Evolutionary conservation across 2,797 vertebrate genomes (phyloP).

Genomic region (Pseudomugil tenellus): DNA sequence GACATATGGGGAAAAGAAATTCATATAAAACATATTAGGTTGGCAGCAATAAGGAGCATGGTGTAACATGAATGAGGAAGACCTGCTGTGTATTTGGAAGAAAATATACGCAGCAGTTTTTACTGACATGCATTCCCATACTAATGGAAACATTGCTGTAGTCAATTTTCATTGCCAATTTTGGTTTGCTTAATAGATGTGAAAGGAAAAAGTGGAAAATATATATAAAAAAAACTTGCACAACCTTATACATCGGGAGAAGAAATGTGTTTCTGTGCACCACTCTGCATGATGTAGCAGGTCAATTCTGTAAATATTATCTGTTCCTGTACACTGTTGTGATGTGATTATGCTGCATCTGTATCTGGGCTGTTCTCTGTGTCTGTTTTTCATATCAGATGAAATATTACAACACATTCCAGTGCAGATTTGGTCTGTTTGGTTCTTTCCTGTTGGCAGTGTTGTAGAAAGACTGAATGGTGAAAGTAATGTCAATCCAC

Average conservation of each 20-base stretch:
- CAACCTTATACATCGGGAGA: neutral
- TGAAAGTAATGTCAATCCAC: neutral
- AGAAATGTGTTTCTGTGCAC: neutral
- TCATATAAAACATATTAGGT: neutral
- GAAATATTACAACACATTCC: constrained; percentile 18
- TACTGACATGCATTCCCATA: neutral
- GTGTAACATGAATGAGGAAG: neutral
- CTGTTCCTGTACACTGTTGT: constrained; percentile 21
- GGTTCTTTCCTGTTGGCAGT: neutral
- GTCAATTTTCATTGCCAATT: neutral
- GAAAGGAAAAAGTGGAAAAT: neutral
- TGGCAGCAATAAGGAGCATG: too few species aligned
- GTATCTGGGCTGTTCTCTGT: constrained; percentile 13
- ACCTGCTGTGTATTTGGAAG: neutral
- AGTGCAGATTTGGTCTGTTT: constrained; percentile 9
- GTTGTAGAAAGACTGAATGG: neutral
- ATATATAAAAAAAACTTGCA: neutral
- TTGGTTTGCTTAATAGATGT: neutral
- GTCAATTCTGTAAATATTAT: constrained; percentile 20
- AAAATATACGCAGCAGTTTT: neutral
- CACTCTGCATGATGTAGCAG: constrained; percentile 12
- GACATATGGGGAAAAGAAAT: neutral
- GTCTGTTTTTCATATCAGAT: constrained; percentile 14
- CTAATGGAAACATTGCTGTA: neutral
- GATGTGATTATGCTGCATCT: constrained; percentile 29